Evolutionary conservation across 1,140 invertebrate species (phyloP).

Genomic region (Micrasema longulum): DNA sequence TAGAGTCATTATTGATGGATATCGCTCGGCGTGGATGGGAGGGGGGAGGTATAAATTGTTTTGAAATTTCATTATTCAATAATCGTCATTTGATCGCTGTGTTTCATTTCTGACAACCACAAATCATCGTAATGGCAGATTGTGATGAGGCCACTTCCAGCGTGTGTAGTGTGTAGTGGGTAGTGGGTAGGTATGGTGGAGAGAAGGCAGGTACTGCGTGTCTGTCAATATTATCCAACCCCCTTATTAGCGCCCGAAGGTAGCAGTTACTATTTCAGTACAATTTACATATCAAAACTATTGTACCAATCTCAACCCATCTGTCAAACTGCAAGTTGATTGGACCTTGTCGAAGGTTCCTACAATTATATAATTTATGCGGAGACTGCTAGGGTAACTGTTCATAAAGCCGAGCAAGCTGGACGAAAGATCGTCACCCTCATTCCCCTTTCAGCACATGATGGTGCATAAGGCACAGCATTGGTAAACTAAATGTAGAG

Average conservation of each 20-base stretch:
- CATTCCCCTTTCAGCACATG: too few species aligned
- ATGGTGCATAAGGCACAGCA: too few species aligned
- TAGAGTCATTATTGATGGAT: too few species aligned
- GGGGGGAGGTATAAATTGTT: too few species aligned
- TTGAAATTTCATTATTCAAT: too few species aligned
- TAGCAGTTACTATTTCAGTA: conserved; percentile 2
- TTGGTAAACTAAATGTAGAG: too few species aligned
- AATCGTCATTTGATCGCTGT: conserved; percentile 15
- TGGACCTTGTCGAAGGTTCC: not conserved
- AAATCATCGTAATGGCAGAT: conserved; percentile 1
- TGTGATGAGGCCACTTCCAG: conserved; percentile 9
- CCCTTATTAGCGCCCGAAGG: conserved; percentile 2
- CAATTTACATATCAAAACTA: conserved; percentile 27
- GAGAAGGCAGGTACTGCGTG: conserved; percentile 5
- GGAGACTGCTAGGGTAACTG: too few species aligned
- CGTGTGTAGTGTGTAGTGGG: not conserved
- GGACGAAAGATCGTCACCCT: too few species aligned
- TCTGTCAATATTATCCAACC: conserved; percentile 21
- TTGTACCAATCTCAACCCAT: conserved; percentile 4
- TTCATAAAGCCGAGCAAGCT: too few species aligned
- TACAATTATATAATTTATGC: not conserved
- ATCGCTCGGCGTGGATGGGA: too few species aligned
- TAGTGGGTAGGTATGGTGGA: too few species aligned
- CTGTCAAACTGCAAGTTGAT: conserved; percentile 3
- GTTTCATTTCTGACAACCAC: conserved; percentile 9